Percentiles rank a stretch among this genome's conserved stretches.
phyloP scores from a whole-genome alignment of 2,888 invertebrate genomes.

The Venusia cambrica region DNA sequence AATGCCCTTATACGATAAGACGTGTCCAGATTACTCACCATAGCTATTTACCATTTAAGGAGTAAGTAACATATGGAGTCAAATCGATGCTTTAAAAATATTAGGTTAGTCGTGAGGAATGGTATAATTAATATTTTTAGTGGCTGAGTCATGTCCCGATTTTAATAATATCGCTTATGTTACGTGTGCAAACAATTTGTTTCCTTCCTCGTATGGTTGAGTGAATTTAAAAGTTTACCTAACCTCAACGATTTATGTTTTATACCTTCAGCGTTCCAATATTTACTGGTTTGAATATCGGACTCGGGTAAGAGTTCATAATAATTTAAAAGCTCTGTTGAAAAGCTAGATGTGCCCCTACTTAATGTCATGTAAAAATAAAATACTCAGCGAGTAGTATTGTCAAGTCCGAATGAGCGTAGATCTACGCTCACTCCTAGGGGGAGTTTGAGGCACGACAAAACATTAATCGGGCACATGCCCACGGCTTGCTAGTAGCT shows the following conservation, averaged over 20 bases:
- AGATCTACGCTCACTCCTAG: too few species aligned
- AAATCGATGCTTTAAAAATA: conserved; percentile 22
- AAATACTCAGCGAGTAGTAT: too few species aligned
- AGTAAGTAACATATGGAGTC: conserved; percentile 17
- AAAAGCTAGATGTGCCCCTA: conserved; percentile 1
- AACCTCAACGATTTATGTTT: conserved; percentile 1
- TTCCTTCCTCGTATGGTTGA: conserved; percentile 2
- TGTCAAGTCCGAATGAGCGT: too few species aligned
- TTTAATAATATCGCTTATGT: conserved; percentile 13
- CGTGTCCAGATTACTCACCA: conserved; percentile 29
- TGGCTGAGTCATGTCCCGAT: conserved; percentile 24
- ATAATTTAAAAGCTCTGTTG: too few species aligned
- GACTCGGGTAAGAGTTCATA: conserved; percentile 54
- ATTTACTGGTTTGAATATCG: conserved; percentile 70
- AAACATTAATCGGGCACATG: too few species aligned
- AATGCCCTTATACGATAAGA: conserved; percentile 31
- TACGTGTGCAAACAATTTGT: conserved; percentile 9
- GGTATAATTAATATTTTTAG: conserved; percentile 9
- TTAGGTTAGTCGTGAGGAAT: conserved; percentile 19
- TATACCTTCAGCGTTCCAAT: conserved; percentile 49
- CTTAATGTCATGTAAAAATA: too few species aligned
- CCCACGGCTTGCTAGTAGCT: too few species aligned
- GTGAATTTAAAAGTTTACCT: not conserved
- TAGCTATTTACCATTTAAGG: conserved; percentile 23
- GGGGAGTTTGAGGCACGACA: too few species aligned